Conservation (phyloP, 2,113 vertebrate species). For the Lycaon pictus region DNA sequence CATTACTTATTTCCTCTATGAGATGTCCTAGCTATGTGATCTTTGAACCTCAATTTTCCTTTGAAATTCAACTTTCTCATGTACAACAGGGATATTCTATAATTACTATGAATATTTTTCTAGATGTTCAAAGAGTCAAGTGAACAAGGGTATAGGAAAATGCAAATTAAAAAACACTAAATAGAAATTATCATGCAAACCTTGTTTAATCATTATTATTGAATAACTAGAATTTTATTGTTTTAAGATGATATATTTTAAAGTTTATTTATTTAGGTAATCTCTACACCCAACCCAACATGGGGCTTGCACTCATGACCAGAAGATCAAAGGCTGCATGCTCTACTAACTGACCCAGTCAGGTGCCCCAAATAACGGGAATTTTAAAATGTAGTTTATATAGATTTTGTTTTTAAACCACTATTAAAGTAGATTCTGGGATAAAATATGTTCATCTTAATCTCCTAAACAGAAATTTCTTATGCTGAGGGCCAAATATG, state of each 20-base stretch:
- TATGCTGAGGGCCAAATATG: background rate
- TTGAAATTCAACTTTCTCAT: background rate
- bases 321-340: no score
- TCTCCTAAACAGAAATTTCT: background rate
- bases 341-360: no score
- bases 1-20: background rate
- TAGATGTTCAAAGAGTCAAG: background rate
- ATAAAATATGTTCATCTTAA: background rate
- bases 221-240: background rate
- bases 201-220: background rate
- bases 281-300: no score
- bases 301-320: no score
- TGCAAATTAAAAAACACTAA: constrained; percentile 1
- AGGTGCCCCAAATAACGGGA: background rate
- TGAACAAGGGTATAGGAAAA: background rate
- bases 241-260: no score
- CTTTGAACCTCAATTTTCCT: background rate
- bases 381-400: background rate
- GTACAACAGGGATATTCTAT: background rate
- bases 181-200: background rate
- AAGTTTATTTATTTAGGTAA: no score
- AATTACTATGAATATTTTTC: background rate
- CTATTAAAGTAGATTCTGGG: background rate
- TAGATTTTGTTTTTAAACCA: background rate
- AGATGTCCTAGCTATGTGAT: background rate